Evolutionary conservation across 2,888 invertebrate species (phyloP).

Genomic region (Melanchra persicariae): DNA sequence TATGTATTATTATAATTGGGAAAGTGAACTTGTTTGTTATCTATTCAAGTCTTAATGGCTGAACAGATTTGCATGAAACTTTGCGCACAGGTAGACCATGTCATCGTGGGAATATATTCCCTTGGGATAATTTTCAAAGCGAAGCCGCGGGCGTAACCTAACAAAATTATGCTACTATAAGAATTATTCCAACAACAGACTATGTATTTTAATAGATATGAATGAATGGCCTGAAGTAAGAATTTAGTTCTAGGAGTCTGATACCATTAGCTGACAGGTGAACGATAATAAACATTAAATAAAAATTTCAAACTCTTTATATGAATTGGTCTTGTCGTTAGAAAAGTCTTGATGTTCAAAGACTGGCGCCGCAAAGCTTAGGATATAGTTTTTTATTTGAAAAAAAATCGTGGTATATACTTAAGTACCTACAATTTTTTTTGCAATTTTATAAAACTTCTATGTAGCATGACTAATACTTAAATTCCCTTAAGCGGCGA

Average conservation of each 20-base stretch:
- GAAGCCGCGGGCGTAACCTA: not conserved
- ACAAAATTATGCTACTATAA: not conserved
- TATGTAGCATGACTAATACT: conserved; percentile 18
- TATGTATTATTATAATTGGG: too few species aligned
- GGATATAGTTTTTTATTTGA: not conserved
- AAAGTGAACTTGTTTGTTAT: too few species aligned
- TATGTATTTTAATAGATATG: not conserved
- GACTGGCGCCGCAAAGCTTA: not conserved
- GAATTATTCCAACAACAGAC: not conserved
- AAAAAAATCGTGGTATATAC: not conserved
- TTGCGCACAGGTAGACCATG: too few species aligned
- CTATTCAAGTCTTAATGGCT: too few species aligned
- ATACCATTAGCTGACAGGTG: conserved; percentile 29
- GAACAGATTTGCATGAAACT: too few species aligned
- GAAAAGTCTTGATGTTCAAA: conserved; percentile 11
- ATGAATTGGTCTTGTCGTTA: conserved; percentile 20
- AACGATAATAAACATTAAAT: conserved; percentile 15
- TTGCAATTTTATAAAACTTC: not conserved
- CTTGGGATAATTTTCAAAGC: too few species aligned
- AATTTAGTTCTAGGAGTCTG: not conserved
- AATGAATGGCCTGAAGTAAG: conserved; percentile 19
- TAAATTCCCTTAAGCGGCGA: conserved; percentile 1
- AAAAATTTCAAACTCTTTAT: conserved; percentile 13
- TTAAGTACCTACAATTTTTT: not conserved
- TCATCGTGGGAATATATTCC: too few species aligned